Evolutionary conservation across 2,888 invertebrate genomes (phyloP).

Genomic region (Rhopalosiphum nymphaeae): DNA sequence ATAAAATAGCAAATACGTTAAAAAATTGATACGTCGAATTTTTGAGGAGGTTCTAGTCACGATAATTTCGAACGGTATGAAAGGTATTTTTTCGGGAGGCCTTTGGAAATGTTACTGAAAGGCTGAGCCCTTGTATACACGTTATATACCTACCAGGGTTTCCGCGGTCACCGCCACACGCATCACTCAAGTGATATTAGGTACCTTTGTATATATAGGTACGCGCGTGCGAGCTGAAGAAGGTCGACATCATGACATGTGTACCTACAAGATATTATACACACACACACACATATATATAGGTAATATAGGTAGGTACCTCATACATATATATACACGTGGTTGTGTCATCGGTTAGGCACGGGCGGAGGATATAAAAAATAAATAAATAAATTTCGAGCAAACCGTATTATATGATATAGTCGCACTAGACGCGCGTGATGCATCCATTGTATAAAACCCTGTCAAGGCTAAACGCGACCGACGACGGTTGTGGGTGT

Average conservation of each 20-base stretch:
- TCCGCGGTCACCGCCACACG: neutral
- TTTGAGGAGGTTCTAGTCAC: neutral
- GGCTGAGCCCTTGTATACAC: neutral
- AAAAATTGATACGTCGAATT: neutral
- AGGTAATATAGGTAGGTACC: neutral
- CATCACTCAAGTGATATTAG: neutral
- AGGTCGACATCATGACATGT: neutral
- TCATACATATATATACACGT: too few relatives aligned
- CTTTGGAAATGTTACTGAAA: neutral
- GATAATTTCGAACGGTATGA: neutral
- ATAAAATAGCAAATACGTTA: neutral
- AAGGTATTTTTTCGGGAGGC: neutral
- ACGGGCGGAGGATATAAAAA: neutral
- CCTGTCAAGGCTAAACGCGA: constrained; percentile 29
- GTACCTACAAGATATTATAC: too few relatives aligned
- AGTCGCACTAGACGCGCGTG: neutral
- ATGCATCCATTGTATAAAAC: constrained; percentile 16
- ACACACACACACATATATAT: neutral
- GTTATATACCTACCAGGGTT: neutral
- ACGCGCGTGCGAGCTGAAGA: too few relatives aligned
- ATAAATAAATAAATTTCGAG: neutral
- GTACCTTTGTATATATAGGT: too few relatives aligned
- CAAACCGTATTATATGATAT: neutral
- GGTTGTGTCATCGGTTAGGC: neutral
- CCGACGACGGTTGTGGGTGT: neutral